Evolutionary conservation across 2,888 invertebrate genomes (phyloP), one percentile per base, ranked within the genome.

Genomic region (Bedellia somnulentella): DNA sequence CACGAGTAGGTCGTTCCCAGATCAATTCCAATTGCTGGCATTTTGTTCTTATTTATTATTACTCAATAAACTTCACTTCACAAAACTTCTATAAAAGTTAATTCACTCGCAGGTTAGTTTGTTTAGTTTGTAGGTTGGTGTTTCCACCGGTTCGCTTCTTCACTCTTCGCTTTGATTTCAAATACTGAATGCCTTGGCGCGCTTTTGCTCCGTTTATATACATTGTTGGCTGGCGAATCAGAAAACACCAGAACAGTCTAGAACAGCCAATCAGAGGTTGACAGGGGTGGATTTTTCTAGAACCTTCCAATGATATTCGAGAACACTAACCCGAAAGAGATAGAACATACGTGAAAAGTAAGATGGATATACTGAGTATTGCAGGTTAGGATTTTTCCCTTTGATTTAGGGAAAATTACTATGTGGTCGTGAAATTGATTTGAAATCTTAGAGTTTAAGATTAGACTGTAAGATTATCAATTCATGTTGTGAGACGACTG

Each of bases 1-100:
- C 89, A 88, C 18, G 89, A 91, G 60, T 89, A 92, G 5, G 92
- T 93, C 21, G 92, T 93, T 45, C 92, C 93, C 53, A 93, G 79
- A 78, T 93, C 66, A 40, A 67, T 70, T 60, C 67, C 68, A 27
- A 68, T 55, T 38, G 67, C 66, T 55, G 66, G 63, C 70, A 67
- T 70, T 47, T 42, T 49, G 13, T 34, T 13, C 42, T 28, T 31
- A 15, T 38, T 32, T 34, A 29, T 26, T 31, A 33, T 45, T 40
- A 36, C 26, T n/a, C n/a, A n/a, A n/a, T n/a, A n/a, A n/a, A n/a
- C n/a, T n/a, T n/a, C n/a, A n/a, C n/a, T n/a, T n/a, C n/a, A n/a
- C n/a, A n/a, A n/a, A 45, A 89, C 18, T 6, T 9, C 9, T 18
- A 9, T 18, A 6, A 18, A 18, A 6, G 5, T n/a, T n/a, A n/a